Evolutionary conservation across 2,113 vertebrate genomes (phyloP), one percentile per base, ranked within the genome.

Genomic region (Bubo bubo): DNA sequence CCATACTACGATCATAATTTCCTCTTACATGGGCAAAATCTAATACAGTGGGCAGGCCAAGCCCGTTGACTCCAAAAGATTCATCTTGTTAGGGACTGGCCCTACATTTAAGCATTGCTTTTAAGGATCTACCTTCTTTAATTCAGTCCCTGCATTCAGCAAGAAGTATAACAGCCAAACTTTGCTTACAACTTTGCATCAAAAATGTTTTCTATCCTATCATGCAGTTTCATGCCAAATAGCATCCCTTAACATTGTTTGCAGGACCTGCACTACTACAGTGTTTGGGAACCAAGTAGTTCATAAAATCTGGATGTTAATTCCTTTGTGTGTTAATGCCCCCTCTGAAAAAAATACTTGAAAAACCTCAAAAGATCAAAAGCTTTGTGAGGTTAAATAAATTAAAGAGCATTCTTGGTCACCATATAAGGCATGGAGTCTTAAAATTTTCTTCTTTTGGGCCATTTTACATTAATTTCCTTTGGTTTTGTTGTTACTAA

Each of bases 1-100:
- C 55, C 49, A 3, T 7, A 7, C 2, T 2, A 1, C 2, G 17
- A 13, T 8, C 32, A 24, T 20, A 37, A 35, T 34, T 47, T 39
- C 49, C 26, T 34, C 19, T 18, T 75, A 21, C 12, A 34, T 34
- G 18, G 45, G 4, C 66, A 74, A 43, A 28, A 84, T 19, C 37
- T 43, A 53, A 41, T 39, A 49, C n/a, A 45, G 24, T 13, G 28
- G 21, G 24, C 52, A 68, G 49, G 41, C 7, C n/a, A 58, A 80
- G n/a, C 39, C 21, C 20, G 3, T 0, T 6, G 19, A 32, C 35
- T 43, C 27, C 43, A 76, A 43, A 18, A 26, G 20, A 39, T 39
- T n/a, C 43, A 39, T 28, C 8, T 55, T 23, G 37, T 50, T 23
- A 58, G 26, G 27, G 17, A 32, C 21, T 47, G 18, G 2, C 7